Base-by-base conservation (phyloP, 92 coral and sea anemone genomes). In the Virgularia gustaviana region DNA sequence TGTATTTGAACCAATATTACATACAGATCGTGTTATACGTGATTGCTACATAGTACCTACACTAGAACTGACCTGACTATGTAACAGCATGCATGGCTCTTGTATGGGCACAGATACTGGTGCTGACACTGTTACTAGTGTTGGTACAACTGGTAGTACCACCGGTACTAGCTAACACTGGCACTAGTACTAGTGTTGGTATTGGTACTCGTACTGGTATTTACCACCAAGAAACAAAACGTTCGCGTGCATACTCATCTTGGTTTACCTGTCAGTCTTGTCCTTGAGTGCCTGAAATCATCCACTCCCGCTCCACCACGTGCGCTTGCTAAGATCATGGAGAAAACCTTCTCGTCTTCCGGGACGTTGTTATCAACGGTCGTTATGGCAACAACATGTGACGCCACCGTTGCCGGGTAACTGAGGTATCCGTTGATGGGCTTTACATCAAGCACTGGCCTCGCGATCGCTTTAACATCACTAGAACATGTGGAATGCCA, bases 231-330 rank as follows among this genome's bases (percentile, higher is more conserved):
- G n/a, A n/a, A n/a, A n/a, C n/a, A n/a, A n/a, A n/a, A n/a, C n/a
- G n/a, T n/a, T n/a, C n/a, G n/a, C n/a, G n/a, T n/a, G n/a, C n/a
- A n/a, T n/a, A n/a, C n/a, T n/a, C n/a, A n/a, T n/a, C n/a, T n/a
- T n/a, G 38, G 36, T 74, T 20, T 83, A 88, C 95, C 89, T 58
- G 78, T 78, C 18, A 88, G 36, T 2, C 42, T 54, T 11, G 95
- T 81, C 41, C 59, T 71, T 6, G 87, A 85, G 36, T 78, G 52
- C 16, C 38, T 68, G 15, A 43, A 12, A 22, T 44, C 35, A 59
- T 85, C 89, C 10, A 92, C 61, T 27, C 79, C 78, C 23, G 96
- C 96, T 4, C 98, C 98, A 3, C 98, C 98, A 47, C 84, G 76
- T 0, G 92, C 85, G 62, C 90, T 87, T 44, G 82, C 68, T 76